phyloP scores from a whole-genome alignment of 2,113 vertebrate species.

The Limnothrissa miodon region DNA sequence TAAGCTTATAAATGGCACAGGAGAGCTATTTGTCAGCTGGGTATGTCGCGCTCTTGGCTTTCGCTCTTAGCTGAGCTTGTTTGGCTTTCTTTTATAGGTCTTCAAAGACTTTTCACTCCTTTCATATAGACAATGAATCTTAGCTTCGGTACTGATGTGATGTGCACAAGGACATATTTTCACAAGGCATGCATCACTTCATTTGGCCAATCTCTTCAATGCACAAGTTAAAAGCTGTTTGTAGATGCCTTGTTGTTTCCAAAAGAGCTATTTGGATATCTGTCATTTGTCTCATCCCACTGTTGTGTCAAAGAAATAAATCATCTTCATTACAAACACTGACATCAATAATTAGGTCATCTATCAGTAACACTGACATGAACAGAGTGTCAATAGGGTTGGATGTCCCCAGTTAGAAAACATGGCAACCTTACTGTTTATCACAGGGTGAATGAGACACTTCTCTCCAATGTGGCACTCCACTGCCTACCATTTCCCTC shows the following conservation, averaged over 20 bases:
- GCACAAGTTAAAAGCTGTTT: not conserved
- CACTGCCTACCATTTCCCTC: constrained; percentile 20
- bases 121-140: not conserved
- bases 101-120: not conserved
- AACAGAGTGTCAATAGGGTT: not conserved
- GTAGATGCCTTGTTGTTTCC: not conserved
- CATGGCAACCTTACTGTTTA: not conserved
- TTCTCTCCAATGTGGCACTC: constrained; percentile 32
- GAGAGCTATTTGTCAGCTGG: not conserved
- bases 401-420: not conserved
- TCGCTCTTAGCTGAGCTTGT: not conserved
- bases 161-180: not conserved
- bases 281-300: not conserved
- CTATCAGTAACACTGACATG: not conserved
- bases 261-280: not conserved
- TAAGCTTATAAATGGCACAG: not conserved
- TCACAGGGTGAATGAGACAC: not conserved
- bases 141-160: not conserved
- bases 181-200: not conserved
- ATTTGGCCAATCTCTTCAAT: not conserved
- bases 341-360: not conserved
- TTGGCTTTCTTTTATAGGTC: not conserved
- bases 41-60: not conserved
- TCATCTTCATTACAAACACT: not conserved
- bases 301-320: not conserved